Base-by-base conservation (phyloP, 2,797 vertebrate species). In the Semaprochilodus insignis region DNA sequence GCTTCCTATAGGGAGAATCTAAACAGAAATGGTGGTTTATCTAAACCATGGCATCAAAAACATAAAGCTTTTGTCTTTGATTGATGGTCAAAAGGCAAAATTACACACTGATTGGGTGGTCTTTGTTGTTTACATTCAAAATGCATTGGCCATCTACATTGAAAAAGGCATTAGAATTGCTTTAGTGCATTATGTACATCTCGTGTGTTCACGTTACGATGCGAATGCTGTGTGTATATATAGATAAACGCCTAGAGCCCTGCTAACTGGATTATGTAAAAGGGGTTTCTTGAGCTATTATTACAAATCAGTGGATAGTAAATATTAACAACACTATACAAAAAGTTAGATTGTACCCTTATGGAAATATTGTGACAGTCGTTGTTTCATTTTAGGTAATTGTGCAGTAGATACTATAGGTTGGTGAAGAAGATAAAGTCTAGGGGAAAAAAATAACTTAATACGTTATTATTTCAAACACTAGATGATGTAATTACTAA, bases 1-100 rank as follows among this genome's bases (percentile, higher is more conserved):
- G 92, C 92, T 94, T 95, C 92, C 90, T 95, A 94, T 93, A 94
- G 93, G 93, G 94, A 95, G 94, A 94, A 93, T 94, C 92, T 87
- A 94, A 93, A 94, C 90, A 90, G 93, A 93, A 90, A 91, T 89
- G 93, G 90, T 88, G 88, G 85, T 92, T 89, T 85, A 87, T 89
- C 88, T 88, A 89, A 88, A 67, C 78, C 85, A 87, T 92, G 89
- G 91, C 81, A 85, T 90, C 80, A 83, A 90, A 92, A 91, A 94
- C 91, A 90, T 93, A 94, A 94, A 95, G 93, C 94, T 94, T 88
- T 80, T 40, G 92, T 91, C 73, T 93, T 91, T 86, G 90, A 91
- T 85, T 77, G 89, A 92, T 85, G 87, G 92, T 92, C 88, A 85
- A 89, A 88, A 93, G 91, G 91, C 89, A 83, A 88, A 91, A 92